Base-by-base conservation (phyloP, 2,888 invertebrate species). In the Amiota minor region DNA sequence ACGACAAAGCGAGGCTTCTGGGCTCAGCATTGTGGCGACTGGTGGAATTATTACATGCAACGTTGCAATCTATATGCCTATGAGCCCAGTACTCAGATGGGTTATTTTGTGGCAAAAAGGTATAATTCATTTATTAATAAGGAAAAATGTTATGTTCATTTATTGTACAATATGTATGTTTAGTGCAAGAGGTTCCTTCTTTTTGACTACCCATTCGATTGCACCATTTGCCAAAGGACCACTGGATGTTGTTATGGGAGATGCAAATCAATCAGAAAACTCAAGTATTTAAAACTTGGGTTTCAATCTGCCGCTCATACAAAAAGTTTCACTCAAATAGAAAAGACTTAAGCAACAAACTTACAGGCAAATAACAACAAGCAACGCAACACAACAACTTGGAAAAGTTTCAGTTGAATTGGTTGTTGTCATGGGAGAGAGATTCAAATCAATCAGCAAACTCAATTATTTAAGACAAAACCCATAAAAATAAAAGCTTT, bases 1-100 rank as follows among this genome's bases (percentile, higher is more conserved):
- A 86, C 71, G 2, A 91, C 90, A 0, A 77, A 90, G 0, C 79
- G 83, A 0, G 93, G 92, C 0, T 93, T 93, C 86, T 93, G 92
- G 87, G 92, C 90, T 0, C 91, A 88, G 23, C 90, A 90, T 47
- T 93, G 93, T 79, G 85, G 83, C 18, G 79, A 91, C 1, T 92
- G 92, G 91, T 87, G 91, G 59, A 86, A 89, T 4, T 91, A 91
- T 79, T 88, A 91, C 77, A 85, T 91, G 14, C 92, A 91, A 3
- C 90, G 91, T 86, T 93, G 93, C 76, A 70, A 65, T 9, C 75
- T 68, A 4, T 82, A 83, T 71, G 73, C 80, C 0, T 53, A 79
- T 45, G 71, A 77, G 68, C 75, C 82, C 16, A 74, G 84, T 45
- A 74, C 89, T 1, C 87, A 90, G 14, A 92, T 91, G 86, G 92